Conservation (phyloP, 2,797 vertebrate species). For the Saxicola maurus region DNA sequence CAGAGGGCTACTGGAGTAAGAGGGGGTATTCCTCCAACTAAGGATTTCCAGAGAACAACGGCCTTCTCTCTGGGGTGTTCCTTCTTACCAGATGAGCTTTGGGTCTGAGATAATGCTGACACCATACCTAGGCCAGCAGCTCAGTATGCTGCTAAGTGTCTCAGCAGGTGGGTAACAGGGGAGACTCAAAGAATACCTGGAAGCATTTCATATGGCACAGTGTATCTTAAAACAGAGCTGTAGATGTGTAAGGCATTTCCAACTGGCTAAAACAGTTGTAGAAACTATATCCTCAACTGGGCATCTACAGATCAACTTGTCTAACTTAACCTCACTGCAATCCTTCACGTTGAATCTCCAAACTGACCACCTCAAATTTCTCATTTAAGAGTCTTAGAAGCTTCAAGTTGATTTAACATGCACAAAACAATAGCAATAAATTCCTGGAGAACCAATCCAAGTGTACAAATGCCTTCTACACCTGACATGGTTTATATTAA, state of each 20-base stretch:
- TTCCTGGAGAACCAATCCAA: not conserved
- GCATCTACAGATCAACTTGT: not conserved
- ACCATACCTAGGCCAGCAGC: fast-evolving
- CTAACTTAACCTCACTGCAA: not conserved
- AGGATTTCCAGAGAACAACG: not conserved
- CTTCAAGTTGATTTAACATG: not conserved
- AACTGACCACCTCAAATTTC: not conserved
- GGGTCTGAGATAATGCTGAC: not conserved
- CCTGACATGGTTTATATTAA: not conserved
- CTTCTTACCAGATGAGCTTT: not conserved
- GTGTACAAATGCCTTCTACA: not conserved
- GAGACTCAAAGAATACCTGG: not conserved
- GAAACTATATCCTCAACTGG: not conserved
- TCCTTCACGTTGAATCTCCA: not conserved
- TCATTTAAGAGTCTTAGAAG: not conserved
- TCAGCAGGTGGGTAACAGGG: not conserved
- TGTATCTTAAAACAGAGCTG: not conserved
- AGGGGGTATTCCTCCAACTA: not conserved
- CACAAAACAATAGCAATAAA: not conserved
- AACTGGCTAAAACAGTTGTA: not conserved
- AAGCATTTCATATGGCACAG: not conserved
- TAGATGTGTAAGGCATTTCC: not conserved
- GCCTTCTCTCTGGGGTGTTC: not conserved
- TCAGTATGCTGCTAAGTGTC: not conserved
- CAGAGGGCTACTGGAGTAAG: not conserved